A percentile compares a stretch with the other conserved stretches of the same genome.
phyloP scores from a whole-genome alignment of 2,888 invertebrate genomes.

The Apotomis turbidana region DNA sequence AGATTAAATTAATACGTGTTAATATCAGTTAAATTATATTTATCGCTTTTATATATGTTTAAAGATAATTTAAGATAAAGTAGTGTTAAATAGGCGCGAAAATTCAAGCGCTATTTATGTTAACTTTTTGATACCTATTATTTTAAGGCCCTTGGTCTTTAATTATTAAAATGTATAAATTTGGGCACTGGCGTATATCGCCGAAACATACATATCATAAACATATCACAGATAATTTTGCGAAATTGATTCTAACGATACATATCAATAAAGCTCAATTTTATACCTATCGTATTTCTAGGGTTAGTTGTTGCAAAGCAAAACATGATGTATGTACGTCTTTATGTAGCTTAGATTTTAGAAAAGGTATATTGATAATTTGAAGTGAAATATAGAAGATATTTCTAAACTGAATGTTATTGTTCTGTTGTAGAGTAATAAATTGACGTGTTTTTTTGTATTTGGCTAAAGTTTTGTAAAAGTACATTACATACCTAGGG shows the following conservation, averaged over 20 bases:
- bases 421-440: slow-evolving; percentile 52
- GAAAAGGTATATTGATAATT: slow-evolving; percentile 59
- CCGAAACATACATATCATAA: slow-evolving; percentile 41
- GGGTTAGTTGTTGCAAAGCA: slow-evolving; percentile 78
- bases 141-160: slow-evolving; percentile 33
- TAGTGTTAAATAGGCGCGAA: slow-evolving; percentile 2
- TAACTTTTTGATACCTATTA: slow-evolving; percentile 29
- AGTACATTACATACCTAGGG: no score
- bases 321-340: slow-evolving; percentile 63
- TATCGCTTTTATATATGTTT: slow-evolving; percentile 11
- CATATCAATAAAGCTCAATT: slow-evolving; percentile 83
- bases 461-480: slow-evolving; percentile 43
- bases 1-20: background rate
- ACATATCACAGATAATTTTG: slow-evolving; percentile 45
- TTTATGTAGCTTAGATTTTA: slow-evolving; percentile 74
- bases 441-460: slow-evolving; percentile 48
- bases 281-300: slow-evolving; percentile 80
- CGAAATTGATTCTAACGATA: slow-evolving; percentile 70
- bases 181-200: slow-evolving; percentile 43
- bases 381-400: slow-evolving; percentile 57
- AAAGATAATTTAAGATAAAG: background rate
- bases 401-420: slow-evolving; percentile 58
- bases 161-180: slow-evolving; percentile 14
- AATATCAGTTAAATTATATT: slow-evolving; percentile 5
- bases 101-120: background rate